Evolutionary conservation across 2,113 vertebrate species (phyloP).

Genomic region (Stegostoma tigrinum): DNA sequence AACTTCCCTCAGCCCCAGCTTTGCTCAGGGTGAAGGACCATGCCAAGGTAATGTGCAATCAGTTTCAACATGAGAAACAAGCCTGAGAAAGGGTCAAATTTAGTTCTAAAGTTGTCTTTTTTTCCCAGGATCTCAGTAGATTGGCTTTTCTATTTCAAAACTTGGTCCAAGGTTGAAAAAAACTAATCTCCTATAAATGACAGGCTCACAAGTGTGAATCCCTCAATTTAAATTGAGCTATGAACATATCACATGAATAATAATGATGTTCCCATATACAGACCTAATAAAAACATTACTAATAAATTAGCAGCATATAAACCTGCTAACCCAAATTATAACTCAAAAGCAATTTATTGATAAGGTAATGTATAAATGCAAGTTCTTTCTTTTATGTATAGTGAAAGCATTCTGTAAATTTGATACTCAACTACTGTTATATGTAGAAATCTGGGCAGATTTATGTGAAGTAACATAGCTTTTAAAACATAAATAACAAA

Average conservation of each 20-base stretch:
- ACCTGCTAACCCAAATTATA: not conserved
- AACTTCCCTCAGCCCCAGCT: not conserved
- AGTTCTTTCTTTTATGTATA: not conserved
- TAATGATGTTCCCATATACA: not conserved
- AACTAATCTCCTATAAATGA: not conserved
- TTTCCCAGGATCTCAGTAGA: not conserved
- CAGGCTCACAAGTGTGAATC: not conserved
- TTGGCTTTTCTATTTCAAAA: not conserved
- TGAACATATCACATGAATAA: not conserved
- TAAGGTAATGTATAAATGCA: not conserved
- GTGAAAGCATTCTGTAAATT: not conserved
- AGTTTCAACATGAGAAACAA: not conserved
- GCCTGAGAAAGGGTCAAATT: not conserved
- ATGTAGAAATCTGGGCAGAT: not conserved
- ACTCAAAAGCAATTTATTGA: conserved; percentile 3
- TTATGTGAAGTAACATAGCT: not conserved
- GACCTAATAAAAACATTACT: not conserved
- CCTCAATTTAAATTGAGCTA: not conserved
- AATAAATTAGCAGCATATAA: not conserved
- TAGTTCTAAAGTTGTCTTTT: not conserved
- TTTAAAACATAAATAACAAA: not conserved
- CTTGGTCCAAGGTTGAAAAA: not conserved
- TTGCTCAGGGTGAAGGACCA: not conserved
- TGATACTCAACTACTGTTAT: not conserved
- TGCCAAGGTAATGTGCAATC: not conserved